Evolutionary conservation across 2,888 invertebrate species (phyloP), one percentile per base, ranked within the genome.

Genomic region (Mesopsocus fuscifrons): DNA sequence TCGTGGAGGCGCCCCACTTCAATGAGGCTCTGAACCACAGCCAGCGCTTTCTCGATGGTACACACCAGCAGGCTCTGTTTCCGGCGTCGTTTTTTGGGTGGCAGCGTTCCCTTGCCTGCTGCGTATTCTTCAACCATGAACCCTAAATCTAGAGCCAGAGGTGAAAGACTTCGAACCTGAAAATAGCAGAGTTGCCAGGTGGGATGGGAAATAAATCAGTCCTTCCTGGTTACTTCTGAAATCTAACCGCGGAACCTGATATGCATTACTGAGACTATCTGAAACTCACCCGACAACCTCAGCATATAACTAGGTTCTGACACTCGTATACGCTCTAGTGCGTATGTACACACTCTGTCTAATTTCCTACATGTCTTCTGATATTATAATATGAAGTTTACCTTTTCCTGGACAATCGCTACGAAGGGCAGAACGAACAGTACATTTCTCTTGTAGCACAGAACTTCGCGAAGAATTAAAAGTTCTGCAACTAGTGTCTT

Each of bases 401-500:
- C 89, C 71, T 97, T 97, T 64, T 97, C 97, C 59, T 97, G 94
- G 1, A 95, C 97, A 53, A 97, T 81, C 4, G 95, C 85, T 11
- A 97, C 89, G 67, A 82, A 97, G 0, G 97, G 97, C 46, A 97
- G 63, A 51, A 97, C 74, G 50, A 97, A 82, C 17, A 97, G 61
- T 9, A 77, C 87, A 69, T 92, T 87, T 51, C 72, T 77, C 54
- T 77, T 74, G 43, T 75, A 68, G 49, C 81, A 78, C 8, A 94
- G 60, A 4, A 95, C 63, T 64, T 94, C 88, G 34, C 77, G 67
- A 15, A 95, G 62, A 69, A 97, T 89, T 40, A 97, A 65, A 46
- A 97, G 81, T 63, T 97, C 97, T 0, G 97, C 94, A 9, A 97
- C 92, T 21, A 97, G 64, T 1, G 97, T 97, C 66, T 97, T 97